Evolutionary conservation across 2,113 vertebrate genomes (phyloP).

Genomic region (Alligator sinensis): DNA sequence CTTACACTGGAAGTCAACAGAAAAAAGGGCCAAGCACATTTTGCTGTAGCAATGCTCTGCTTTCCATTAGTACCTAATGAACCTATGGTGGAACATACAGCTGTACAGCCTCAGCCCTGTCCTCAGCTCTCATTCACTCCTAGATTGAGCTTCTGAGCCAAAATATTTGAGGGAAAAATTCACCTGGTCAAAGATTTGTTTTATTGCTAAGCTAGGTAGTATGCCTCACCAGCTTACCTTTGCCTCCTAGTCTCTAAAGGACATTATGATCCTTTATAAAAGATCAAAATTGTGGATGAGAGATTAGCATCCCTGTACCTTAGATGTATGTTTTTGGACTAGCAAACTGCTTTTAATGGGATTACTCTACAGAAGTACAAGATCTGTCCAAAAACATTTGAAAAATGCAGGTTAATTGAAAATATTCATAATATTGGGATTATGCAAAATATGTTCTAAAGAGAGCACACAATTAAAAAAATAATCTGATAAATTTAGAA

Average conservation of each 20-base stretch:
- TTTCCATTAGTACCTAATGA: background rate
- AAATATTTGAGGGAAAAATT: background rate
- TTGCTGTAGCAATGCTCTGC: background rate
- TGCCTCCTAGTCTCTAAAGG: slow-evolving; percentile 16
- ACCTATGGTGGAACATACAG: background rate
- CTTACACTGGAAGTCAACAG: background rate
- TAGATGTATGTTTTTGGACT: slow-evolving; percentile 22
- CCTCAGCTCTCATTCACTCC: background rate
- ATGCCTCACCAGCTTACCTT: slow-evolving; percentile 20
- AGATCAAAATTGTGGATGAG: background rate
- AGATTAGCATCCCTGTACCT: slow-evolving; percentile 17
- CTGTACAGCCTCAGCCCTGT: background rate
- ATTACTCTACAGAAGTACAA: slow-evolving; percentile 3
- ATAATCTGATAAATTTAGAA: background rate
- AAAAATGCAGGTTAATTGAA: slow-evolving; percentile 3
- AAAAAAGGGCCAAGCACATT: background rate
- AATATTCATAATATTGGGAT: background rate
- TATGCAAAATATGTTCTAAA: background rate
- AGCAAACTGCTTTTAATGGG: background rate
- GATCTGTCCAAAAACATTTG: background rate
- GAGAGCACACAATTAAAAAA: background rate
- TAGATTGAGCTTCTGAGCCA: background rate
- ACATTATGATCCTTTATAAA: background rate
- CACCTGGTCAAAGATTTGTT: background rate
- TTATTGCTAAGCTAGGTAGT: background rate